These are phyloP conservation scores for Oreochromis mossambicus DNA, from an alignment of 2,797 vertebrate species.

Conservation along the genomic window DNA sequence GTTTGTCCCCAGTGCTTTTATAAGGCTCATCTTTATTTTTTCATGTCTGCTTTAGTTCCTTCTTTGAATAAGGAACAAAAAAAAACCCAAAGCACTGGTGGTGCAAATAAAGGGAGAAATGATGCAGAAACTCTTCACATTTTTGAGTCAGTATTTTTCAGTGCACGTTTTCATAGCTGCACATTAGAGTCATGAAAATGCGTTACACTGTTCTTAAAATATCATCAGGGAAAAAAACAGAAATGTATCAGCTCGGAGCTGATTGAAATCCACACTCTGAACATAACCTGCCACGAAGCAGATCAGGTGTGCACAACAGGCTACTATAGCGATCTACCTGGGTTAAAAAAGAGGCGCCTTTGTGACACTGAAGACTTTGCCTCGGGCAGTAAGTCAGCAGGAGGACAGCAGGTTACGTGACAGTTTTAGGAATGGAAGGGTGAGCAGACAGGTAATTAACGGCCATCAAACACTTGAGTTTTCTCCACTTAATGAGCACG, in stretches of 20 bases:
- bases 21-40: not conserved
- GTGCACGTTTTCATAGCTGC: not conserved
- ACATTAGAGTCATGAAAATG: not conserved
- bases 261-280: not conserved
- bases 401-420: not conserved
- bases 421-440: not conserved
- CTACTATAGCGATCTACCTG: not conserved
- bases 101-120: not conserved
- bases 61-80: not conserved
- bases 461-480: accelerated
- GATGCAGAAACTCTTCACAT: not conserved
- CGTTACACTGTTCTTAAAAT: accelerated
- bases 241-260: not conserved
- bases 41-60: not conserved
- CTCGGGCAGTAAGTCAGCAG: not conserved
- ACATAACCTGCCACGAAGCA: not conserved
- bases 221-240: not conserved
- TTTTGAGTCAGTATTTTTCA: not conserved
- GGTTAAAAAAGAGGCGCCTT: accelerated
- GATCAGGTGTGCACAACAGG: not conserved
- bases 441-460: not conserved
- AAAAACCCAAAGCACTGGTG: accelerated
- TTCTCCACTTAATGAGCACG: not conserved
- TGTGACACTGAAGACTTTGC: not conserved
- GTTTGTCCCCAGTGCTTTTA: accelerated